Base-by-base conservation (phyloP, 2,888 invertebrate species). In the Mythimna lalbum region DNA sequence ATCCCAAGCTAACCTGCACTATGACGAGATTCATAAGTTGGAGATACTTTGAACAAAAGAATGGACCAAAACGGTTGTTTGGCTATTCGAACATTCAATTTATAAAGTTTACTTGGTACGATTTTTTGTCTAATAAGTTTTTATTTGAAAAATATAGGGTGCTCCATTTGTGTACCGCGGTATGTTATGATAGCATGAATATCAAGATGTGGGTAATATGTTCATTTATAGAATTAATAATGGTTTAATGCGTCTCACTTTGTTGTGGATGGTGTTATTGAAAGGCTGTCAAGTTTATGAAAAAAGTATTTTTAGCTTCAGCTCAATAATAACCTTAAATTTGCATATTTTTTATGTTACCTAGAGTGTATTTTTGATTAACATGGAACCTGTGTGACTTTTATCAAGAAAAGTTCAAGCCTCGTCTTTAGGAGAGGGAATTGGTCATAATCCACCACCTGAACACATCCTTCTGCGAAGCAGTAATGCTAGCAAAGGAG, bases 151-250 rank as follows among this genome's bases (percentile, higher is more conserved):
- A 0, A 1, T 23, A 21, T 14, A 10, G 10, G 67, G 49, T 76
- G 39, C 52, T 75, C 64, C 21, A 75, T 81, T 86, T 73, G 63
- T 87, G 90, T 74, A 76, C 76, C 86, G 75, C 68, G 83, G 80
- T 71, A 87, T 86, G 85, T 87, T 85, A 86, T 87, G 82, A 73
- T 87, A 76, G 82, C 83, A 85, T 88, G 83, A 89, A 87, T 89
- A 88, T 88, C 79, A 86, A 88, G 88, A 90, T 91, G 88, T 87
- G 69, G 85, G 87, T 88, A 85, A 91, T 89, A 88, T 86, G 89
- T 87, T 89, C 91, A 91, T 91, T 90, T 90, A 84, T 90, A 89
- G 91, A 91, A 92, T 92, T 81, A 85, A 85, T 90, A 91, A 91
- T 90, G 76, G 80, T 83, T 81, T 82, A 84, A 75, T 84, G 78